These are phyloP conservation scores for Patella ulyssiponensis DNA, from an alignment of 2,888 invertebrate species.

Conservation along the genomic window DNA sequence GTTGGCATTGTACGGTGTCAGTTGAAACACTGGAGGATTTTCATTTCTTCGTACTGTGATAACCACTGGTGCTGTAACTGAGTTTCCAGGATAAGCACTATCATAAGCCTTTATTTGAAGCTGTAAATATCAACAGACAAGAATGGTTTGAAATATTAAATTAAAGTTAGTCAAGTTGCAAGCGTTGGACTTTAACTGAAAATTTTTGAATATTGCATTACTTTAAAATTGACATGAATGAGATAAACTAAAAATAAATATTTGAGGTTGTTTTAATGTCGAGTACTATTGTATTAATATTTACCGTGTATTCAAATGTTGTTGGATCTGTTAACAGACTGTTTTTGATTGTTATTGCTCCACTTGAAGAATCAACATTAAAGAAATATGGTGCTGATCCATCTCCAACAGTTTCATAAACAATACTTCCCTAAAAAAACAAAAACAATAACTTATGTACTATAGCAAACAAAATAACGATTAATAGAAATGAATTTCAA, in stretches of 20 bases:
- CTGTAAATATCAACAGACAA: constrained; percentile 39
- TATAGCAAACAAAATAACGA: no score
- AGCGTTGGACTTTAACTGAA: no score
- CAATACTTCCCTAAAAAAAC: constrained; percentile 39
- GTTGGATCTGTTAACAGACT: constrained; percentile 15
- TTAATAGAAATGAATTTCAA: no score
- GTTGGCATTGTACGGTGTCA: background rate
- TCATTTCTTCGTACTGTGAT: constrained; percentile 42
- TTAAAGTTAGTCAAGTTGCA: no score
- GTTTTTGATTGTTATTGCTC: constrained; percentile 1
- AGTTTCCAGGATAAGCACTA: constrained; percentile 16
- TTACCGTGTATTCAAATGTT: constrained; percentile 10
- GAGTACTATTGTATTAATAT: background rate
- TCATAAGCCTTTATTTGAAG: constrained; percentile 51
- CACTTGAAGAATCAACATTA: constrained; percentile 24
- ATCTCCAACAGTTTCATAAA: constrained; percentile 34
- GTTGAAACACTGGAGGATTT: constrained; percentile 52
- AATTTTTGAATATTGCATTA: no score
- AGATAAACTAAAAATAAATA: no score
- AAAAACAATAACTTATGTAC: background rate
- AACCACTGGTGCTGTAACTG: background rate
- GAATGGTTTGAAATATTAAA: no score
- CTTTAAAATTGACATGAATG: no score
- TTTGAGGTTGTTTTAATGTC: no score
- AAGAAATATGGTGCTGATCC: constrained; percentile 45